phyloP scores from a whole-genome alignment of 2,888 invertebrate species.

The Drosophila falleni region DNA sequence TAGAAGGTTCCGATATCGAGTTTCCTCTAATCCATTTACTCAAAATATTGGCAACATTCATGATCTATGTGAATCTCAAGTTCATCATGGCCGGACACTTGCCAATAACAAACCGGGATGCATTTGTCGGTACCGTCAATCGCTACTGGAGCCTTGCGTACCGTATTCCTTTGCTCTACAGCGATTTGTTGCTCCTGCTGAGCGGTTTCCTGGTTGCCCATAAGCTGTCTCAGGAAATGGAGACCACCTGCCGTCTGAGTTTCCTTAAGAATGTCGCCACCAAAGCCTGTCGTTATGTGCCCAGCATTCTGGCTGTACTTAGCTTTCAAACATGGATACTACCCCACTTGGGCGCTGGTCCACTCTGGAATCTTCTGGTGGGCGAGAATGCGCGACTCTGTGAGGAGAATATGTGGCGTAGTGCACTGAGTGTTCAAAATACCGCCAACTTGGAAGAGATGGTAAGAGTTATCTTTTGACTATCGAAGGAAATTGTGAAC shows the following conservation, averaged over 20 bases:
- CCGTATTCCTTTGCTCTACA: conserved; percentile 88
- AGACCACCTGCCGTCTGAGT: conserved; percentile 86
- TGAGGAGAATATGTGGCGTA: conserved; percentile 89
- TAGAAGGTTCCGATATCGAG: conserved; percentile 86
- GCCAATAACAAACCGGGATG: conserved; percentile 88
- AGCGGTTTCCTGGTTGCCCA: conserved; percentile 89
- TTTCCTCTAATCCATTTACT: conserved; percentile 91
- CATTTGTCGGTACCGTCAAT: conserved; percentile 86
- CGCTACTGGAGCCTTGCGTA: conserved; percentile 86
- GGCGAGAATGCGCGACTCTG: conserved; percentile 89
- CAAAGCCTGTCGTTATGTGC: conserved; percentile 88
- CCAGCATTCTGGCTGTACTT: conserved; percentile 88
- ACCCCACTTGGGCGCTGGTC: conserved; percentile 89
- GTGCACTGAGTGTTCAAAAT: conserved; percentile 89
- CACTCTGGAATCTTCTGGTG: conserved; percentile 89
- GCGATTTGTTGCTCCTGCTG: conserved; percentile 89
- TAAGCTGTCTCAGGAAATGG: conserved; percentile 87
- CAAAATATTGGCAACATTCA: conserved; percentile 88
- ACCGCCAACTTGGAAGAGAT: conserved; percentile 90
- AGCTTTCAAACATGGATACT: conserved; percentile 89
- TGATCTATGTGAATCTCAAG: conserved; percentile 89
- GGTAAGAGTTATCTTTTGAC: conserved; percentile 85
- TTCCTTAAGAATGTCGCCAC: conserved; percentile 87
- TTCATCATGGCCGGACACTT: conserved; percentile 88
- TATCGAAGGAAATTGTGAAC: neutral